phyloP scores from a whole-genome alignment of 2,888 invertebrate genomes.

The Trichopoda pennipes region DNA sequence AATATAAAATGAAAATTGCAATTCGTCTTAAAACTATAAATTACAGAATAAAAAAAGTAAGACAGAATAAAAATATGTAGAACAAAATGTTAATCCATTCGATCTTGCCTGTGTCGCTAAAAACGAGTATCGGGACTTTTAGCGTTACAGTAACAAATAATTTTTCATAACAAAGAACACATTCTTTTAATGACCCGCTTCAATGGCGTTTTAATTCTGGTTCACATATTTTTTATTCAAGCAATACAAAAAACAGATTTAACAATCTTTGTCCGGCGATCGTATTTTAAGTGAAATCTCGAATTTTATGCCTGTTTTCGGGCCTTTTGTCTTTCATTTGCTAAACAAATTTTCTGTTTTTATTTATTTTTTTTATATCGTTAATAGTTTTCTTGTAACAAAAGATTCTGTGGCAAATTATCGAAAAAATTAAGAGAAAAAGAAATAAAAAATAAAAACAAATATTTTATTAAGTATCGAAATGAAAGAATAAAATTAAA shows the following conservation, averaged over 20 bases:
- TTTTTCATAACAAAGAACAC: too few species aligned
- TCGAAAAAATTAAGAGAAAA: constrained; percentile 32
- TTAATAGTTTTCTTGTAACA: constrained; percentile 55
- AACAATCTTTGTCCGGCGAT: constrained; percentile 22
- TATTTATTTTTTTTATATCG: neutral
- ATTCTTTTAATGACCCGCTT: neutral
- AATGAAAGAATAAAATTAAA: constrained; percentile 8
- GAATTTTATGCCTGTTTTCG: constrained; percentile 51
- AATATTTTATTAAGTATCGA: constrained; percentile 55
- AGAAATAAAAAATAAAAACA: constrained; percentile 28
- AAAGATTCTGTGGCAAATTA: constrained; percentile 46
- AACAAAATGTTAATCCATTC: too few species aligned
- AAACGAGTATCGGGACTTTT: too few species aligned
- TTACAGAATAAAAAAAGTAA: too few species aligned
- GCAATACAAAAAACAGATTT: constrained; percentile 12
- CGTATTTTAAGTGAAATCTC: constrained; percentile 64
- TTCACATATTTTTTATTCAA: neutral
- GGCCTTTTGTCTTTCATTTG: constrained; percentile 28
- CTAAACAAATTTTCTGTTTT: constrained; percentile 1
- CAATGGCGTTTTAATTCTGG: neutral
- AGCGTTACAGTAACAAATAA: too few species aligned
- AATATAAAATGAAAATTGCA: too few species aligned
- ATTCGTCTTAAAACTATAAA: too few species aligned
- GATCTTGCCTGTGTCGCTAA: too few species aligned
- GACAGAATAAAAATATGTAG: too few species aligned